These are phyloP conservation scores for Lucifuga dentata DNA, from an alignment of 2,113 vertebrate species.

Conservation along the genomic window DNA sequence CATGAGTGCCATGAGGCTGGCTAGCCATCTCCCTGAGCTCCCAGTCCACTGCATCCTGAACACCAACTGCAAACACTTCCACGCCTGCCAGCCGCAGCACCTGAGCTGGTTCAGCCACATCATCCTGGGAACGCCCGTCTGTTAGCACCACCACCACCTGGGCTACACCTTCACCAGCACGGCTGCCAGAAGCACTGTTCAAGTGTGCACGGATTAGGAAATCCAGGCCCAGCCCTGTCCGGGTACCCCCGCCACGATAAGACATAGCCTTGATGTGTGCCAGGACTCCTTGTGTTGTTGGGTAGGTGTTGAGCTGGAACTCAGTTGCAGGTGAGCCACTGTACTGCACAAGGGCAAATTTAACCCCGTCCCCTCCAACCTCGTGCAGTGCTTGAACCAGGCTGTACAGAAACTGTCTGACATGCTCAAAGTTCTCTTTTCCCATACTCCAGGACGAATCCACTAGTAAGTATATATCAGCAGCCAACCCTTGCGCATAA, in stretches of 20 bases:
- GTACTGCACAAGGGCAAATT: constrained; percentile 90
- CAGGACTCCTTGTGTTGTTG: constrained; percentile 83
- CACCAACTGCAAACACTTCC: constrained; percentile 87
- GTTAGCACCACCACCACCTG: constrained; percentile 90
- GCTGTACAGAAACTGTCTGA: constrained; percentile 89
- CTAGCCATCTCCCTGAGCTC: constrained; percentile 88
- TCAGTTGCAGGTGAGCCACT: constrained; percentile 86
- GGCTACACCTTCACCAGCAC: constrained; percentile 82
- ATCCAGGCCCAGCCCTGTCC: constrained; percentile 88
- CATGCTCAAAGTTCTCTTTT: constrained; percentile 88
- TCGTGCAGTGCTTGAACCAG: constrained; percentile 87
- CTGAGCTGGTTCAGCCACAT: constrained; percentile 84
- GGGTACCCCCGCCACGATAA: constrained; percentile 84
- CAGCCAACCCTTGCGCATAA: constrained; percentile 85
- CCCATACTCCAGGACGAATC: constrained; percentile 92
- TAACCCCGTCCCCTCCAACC: constrained; percentile 84
- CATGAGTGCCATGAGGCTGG: constrained; percentile 79
- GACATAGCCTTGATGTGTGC: constrained; percentile 86
- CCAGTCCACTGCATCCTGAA: constrained; percentile 86
- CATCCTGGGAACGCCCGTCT: constrained; percentile 84
- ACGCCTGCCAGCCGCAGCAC: constrained; percentile 83
- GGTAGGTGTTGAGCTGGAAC: constrained; percentile 89
- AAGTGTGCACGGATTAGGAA: constrained; percentile 86
- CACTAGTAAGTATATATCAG: constrained; percentile 96
- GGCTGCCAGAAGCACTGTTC: constrained; percentile 86